Conservation (phyloP, 2,113 vertebrate species). For the pig (Sus scrofa) region T2T-Sscrofa CM000812.6:170842501-170843000, state of each 20-base stretch:
- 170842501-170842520: not conserved
- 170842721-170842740: not conserved
- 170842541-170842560: not conserved
- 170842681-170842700: no score
- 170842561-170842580: not conserved
- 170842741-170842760: not conserved
- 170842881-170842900: not conserved
- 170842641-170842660: not conserved
- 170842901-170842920: conserved; percentile 3
- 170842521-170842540: not conserved
- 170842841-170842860: conserved; percentile 51
- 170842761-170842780: not conserved
- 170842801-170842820: not conserved
- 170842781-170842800: not conserved
- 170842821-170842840: not conserved
- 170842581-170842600: not conserved
- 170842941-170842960: conserved; percentile 36
- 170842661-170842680: not conserved
- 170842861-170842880: not conserved
- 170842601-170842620: not conserved
- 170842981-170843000: conserved; percentile 59
- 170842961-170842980: conserved; percentile 63
- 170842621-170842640: not conserved
- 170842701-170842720: not conserved
- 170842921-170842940: conserved; percentile 52